These are phyloP conservation scores for Notothenia rossii DNA, from an alignment of 2,113 vertebrate genomes.

Conservation along the genomic window DNA sequence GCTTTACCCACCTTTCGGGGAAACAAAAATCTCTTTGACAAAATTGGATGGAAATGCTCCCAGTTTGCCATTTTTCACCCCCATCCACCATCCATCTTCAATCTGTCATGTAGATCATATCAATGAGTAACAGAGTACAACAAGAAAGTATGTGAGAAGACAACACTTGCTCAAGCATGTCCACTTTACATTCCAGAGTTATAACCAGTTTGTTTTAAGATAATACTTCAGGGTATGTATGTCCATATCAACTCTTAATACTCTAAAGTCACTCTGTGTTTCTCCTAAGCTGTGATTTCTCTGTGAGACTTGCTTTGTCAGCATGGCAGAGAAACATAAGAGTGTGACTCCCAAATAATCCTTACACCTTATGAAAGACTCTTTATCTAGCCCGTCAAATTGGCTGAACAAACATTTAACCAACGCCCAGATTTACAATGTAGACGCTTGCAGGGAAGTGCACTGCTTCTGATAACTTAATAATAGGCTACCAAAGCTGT, in stretches of 20 bases:
- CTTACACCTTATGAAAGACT: background rate
- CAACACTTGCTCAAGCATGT: background rate
- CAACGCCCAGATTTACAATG: slow-evolving; percentile 20
- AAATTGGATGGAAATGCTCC: slow-evolving; percentile 94
- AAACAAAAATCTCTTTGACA: slow-evolving; percentile 86
- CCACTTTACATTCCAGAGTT: background rate
- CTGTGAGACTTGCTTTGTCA: background rate
- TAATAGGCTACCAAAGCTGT: background rate
- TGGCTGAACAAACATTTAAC: slow-evolving; percentile 9
- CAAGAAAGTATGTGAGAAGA: background rate
- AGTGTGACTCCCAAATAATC: background rate
- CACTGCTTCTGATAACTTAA: background rate
- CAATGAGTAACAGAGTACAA: background rate
- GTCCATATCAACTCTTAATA: background rate
- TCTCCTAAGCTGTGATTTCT: background rate
- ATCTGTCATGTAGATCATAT: slow-evolving; percentile 77
- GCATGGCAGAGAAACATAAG: background rate
- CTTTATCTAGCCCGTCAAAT: background rate
- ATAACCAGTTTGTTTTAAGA: background rate
- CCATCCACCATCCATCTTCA: slow-evolving; percentile 95
- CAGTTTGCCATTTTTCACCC: slow-evolving; percentile 85
- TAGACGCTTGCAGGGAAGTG: background rate
- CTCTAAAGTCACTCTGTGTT: background rate
- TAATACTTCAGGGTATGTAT: too few species aligned
- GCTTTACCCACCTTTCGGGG: slow-evolving; percentile 75